phyloP scores from a whole-genome alignment of 2,888 invertebrate species.

The Erpobdella octoculata region DNA sequence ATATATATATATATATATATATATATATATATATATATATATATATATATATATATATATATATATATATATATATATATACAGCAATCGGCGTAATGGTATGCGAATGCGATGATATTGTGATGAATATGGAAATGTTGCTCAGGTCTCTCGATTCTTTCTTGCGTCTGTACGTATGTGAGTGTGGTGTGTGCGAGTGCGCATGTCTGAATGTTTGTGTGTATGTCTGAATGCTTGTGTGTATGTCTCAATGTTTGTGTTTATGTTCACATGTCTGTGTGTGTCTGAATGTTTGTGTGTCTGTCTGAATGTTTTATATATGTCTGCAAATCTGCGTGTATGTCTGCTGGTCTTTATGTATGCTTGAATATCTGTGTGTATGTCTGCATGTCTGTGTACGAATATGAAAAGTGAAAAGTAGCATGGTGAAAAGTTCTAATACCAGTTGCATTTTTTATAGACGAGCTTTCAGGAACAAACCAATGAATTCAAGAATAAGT shows the following conservation, averaged over 20 bases:
- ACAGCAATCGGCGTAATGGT: background rate
- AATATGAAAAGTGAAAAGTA: background rate
- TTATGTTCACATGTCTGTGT: no score
- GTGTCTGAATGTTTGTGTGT: no score
- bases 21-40: background rate
- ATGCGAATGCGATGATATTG: background rate
- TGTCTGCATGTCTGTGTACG: background rate
- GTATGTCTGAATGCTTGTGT: background rate
- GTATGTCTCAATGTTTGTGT: background rate
- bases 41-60: background rate
- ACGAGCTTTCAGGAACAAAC: no score
- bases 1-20: background rate
- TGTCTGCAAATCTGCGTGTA: no score
- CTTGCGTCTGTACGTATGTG: slow-evolving; percentile 2
- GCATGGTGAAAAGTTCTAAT: no score
- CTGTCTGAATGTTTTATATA: no score
- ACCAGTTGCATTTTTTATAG: no score
- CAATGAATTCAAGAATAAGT: no score
- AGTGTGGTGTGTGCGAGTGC: background rate
- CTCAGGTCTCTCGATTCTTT: background rate
- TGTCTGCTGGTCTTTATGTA: background rate
- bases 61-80: background rate
- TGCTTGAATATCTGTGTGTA: no score
- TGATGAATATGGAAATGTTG: background rate
- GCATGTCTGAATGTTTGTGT: slow-evolving; percentile 1